These are phyloP conservation scores for Polyommatus icarus DNA, from an alignment of 2,888 invertebrate genomes.

Conservation along the genomic window DNA sequence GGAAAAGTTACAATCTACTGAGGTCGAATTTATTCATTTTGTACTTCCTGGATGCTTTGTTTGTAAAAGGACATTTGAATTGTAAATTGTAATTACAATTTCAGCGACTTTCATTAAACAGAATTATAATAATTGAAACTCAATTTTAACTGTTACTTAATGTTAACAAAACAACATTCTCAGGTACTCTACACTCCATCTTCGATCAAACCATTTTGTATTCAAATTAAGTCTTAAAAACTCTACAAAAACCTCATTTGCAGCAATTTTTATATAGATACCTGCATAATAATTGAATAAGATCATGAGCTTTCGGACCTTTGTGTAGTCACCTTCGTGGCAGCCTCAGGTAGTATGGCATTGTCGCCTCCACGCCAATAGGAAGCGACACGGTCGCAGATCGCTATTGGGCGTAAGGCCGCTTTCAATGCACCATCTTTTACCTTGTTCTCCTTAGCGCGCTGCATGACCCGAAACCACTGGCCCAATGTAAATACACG, in stretches of 20 bases:
- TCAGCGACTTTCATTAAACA: neutral
- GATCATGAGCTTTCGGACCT: slow-evolving; percentile 62
- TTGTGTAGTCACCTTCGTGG: slow-evolving; percentile 70
- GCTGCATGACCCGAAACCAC: slow-evolving; percentile 71
- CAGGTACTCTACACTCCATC: neutral
- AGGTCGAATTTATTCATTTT: slow-evolving; percentile 19
- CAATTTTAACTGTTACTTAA: neutral
- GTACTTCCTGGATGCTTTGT: slow-evolving; percentile 19
- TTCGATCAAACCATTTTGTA: neutral
- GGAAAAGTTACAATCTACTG: slow-evolving; percentile 53
- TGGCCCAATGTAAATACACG: slow-evolving; percentile 44
- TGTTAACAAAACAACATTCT: neutral
- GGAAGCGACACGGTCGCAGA: slow-evolving; percentile 75
- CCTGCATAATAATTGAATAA: slow-evolving; percentile 31
- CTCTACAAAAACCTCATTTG: neutral
- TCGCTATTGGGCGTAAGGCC: slow-evolving; percentile 80
- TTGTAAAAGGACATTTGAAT: slow-evolving; percentile 14
- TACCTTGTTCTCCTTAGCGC: slow-evolving; percentile 78
- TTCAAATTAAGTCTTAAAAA: neutral
- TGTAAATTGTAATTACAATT: neutral
- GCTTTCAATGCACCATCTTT: slow-evolving; percentile 80
- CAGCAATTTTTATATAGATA: neutral
- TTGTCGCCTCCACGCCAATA: slow-evolving; percentile 77
- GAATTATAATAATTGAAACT: neutral
- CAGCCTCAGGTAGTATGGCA: slow-evolving; percentile 65